Evolutionary conservation across 2,797 vertebrate genomes (phyloP).

Genomic region (Pyrocephalus nanus): DNA sequence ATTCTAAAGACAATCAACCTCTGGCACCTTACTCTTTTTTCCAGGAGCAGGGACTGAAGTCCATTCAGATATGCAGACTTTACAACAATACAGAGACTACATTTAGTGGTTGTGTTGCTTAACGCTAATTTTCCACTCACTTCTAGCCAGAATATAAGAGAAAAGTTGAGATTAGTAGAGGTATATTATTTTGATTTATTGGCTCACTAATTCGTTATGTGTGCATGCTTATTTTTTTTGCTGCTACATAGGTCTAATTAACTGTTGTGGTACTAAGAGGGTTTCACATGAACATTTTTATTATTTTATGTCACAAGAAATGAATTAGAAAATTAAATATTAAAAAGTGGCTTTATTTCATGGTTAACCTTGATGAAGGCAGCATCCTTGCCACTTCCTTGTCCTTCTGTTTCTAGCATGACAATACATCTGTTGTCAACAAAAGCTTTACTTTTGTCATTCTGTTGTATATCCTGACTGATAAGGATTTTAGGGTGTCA

Average conservation of each 20-base stretch:
- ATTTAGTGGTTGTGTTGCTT: neutral
- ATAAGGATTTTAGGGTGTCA: neutral
- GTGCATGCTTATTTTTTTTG: neutral
- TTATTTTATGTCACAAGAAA: neutral
- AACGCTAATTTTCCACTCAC: neutral
- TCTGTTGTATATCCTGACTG: neutral
- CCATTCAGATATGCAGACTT: neutral
- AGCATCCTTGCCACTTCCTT: neutral
- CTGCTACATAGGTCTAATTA: neutral
- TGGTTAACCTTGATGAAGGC: neutral
- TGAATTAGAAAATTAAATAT: slow-evolving; percentile 26
- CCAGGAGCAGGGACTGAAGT: neutral
- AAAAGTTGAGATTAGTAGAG: neutral
- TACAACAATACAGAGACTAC: neutral
- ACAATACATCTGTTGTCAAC: neutral
- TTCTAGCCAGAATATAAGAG: neutral
- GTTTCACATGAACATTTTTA: neutral
- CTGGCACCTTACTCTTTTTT: neutral
- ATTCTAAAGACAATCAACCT: neutral
- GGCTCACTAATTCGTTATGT: neutral
- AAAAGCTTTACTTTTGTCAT: neutral
- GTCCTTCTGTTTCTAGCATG: neutral
- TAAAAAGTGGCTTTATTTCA: neutral
- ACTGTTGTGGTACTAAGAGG: neutral
- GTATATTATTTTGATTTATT: slow-evolving; percentile 29